phyloP scores from a whole-genome alignment of 1,140 invertebrate species.

The Macrotrachela quadricornifera region DNA sequence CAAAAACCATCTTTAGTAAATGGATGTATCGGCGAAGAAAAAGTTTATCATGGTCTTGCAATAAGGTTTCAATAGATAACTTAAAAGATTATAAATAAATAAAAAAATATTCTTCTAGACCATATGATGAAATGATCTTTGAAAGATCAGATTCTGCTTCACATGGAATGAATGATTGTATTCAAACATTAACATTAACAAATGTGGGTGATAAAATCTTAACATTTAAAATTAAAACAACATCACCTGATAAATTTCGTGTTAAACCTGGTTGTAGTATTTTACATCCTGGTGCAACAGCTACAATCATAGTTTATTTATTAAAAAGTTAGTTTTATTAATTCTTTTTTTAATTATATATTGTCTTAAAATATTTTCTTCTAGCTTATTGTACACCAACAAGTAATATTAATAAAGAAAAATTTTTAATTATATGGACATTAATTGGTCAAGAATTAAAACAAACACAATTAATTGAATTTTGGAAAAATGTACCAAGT shows the following conservation, averaged over 20 bases:
- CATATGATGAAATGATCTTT: neutral
- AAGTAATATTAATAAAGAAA: neutral
- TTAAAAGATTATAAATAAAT: no score
- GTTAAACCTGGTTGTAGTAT: constrained; percentile 5
- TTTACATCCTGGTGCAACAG: neutral
- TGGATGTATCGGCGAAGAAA: no score
- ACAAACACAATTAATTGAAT: neutral
- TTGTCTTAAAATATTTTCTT: neutral
- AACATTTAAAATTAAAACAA: constrained; percentile 8
- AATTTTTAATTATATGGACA: constrained; percentile 8
- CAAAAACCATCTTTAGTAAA: no score
- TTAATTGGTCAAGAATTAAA: neutral
- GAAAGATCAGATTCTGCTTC: neutral
- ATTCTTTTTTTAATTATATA: no score
- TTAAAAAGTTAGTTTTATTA: constrained; percentile 1
- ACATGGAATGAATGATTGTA: neutral
- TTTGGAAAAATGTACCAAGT: constrained; percentile 2
- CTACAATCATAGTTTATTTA: constrained; percentile 2
- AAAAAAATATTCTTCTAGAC: neutral
- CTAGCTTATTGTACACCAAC: neutral
- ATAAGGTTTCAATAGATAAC: no score
- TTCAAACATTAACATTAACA: neutral
- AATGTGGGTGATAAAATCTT: neutral
- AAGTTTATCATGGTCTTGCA: no score
- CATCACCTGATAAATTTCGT: constrained; percentile 7